A percentile compares a stretch with the other conserved stretches of the same genome.
phyloP scores from a whole-genome alignment of 2,113 vertebrate genomes.

The Cryptomyrus ogoouensis region DNA sequence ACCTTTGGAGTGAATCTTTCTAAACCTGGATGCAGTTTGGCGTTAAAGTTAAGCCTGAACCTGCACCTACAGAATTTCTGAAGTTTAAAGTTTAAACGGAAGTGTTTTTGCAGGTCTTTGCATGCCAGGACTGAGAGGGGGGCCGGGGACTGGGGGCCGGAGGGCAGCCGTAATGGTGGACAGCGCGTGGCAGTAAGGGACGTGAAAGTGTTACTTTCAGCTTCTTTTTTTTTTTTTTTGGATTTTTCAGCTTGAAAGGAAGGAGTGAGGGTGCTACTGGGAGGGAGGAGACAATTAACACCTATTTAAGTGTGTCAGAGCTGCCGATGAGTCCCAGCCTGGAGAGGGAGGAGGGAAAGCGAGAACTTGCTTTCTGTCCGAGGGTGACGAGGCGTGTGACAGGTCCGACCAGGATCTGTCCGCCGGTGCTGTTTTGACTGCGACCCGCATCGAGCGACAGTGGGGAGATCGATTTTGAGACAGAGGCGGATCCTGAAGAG shows the following conservation, averaged over 20 bases:
- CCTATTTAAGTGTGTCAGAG: constrained; percentile 6
- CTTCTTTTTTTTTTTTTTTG: not conserved
- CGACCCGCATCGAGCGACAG: not conserved
- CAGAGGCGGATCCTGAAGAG: not conserved
- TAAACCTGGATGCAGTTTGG: not conserved
- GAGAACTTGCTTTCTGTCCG: not conserved
- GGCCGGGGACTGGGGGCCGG: not conserved
- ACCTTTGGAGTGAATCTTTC: not conserved
- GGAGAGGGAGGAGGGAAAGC: too few relatives aligned
- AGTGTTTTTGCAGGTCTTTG: not conserved
- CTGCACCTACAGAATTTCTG: not conserved
- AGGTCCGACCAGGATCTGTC: not conserved
- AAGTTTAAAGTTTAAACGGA: not conserved
- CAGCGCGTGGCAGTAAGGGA: not conserved
- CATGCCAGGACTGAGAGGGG: not conserved
- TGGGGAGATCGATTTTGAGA: not conserved
- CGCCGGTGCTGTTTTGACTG: not conserved
- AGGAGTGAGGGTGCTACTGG: not conserved
- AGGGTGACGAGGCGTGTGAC: not conserved
- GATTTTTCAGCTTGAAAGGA: not conserved
- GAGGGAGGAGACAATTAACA: constrained; percentile 1
- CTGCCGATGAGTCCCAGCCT: not conserved
- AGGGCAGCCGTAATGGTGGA: not conserved
- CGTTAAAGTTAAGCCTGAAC: not conserved
- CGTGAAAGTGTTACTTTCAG: not conserved